These are phyloP conservation scores for Anarsia innoxiella DNA, from an alignment of 2,888 invertebrate genomes.

Conservation along the genomic window DNA sequence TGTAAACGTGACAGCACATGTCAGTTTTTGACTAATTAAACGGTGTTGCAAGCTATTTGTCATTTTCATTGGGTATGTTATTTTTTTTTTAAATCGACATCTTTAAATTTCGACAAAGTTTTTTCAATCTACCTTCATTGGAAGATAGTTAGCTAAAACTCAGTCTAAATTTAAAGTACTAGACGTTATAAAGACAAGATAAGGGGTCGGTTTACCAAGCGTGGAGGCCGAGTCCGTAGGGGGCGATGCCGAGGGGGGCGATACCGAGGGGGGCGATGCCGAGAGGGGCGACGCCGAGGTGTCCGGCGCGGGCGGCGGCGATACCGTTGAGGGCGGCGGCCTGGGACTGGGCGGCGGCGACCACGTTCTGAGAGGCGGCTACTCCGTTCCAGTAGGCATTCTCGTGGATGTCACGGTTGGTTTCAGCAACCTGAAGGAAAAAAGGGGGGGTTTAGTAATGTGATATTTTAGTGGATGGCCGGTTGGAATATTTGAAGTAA, in stretches of 20 bases:
- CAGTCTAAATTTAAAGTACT: too few species aligned
- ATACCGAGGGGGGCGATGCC: conserved; percentile 19
- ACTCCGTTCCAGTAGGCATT: conserved; percentile 62
- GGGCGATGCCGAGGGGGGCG: conserved; percentile 22
- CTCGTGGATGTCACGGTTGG: conserved; percentile 57
- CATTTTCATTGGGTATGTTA: too few species aligned
- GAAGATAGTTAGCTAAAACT: too few species aligned
- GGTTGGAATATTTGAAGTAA: too few species aligned
- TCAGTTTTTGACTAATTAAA: too few species aligned
- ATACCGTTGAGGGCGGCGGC: conserved; percentile 53
- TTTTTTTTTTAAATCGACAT: too few species aligned
- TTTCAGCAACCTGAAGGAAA: conserved; percentile 41
- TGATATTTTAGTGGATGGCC: too few species aligned
- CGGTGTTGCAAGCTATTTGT: too few species aligned
- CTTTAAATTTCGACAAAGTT: too few species aligned
- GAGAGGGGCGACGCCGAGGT: conserved; percentile 23
- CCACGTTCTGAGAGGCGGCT: conserved; percentile 56
- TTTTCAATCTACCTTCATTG: too few species aligned
- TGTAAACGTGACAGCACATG: too few species aligned
- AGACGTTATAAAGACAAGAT: conserved; percentile 1
- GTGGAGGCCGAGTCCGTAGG: conserved; percentile 18
- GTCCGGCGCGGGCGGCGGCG: conserved; percentile 36
- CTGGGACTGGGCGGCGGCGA: conserved; percentile 65
- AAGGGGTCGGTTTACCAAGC: conserved; percentile 48
- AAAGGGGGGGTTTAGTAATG: too few species aligned